A percentile compares a stretch with the other conserved stretches of the same genome.
Evolutionary conservation across 1,140 invertebrate species (phyloP).

Genomic region (Micrasema longulum): DNA sequence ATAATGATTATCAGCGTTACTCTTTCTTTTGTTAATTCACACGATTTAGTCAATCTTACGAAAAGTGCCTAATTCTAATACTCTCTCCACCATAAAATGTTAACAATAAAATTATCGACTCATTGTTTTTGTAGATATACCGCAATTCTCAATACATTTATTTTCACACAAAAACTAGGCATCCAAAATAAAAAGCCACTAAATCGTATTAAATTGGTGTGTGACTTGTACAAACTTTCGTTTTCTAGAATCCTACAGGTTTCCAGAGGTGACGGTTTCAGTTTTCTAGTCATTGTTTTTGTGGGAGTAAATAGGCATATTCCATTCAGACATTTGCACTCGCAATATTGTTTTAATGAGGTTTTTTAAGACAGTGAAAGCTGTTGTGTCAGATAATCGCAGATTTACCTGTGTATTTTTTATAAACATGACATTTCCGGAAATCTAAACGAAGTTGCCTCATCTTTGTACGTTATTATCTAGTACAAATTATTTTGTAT

Average conservation of each 20-base stretch:
- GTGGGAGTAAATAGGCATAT: not conserved
- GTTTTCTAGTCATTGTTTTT: conserved; percentile 29
- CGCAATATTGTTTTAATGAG: conserved; percentile 18
- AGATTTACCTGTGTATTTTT: too few species aligned
- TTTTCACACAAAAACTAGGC: conserved; percentile 20
- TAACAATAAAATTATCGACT: conserved; percentile 43
- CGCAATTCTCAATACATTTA: conserved; percentile 15
- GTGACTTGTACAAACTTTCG: conserved; percentile 4
- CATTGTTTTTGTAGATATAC: conserved; percentile 24
- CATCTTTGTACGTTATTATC: too few species aligned
- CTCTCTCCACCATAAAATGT: conserved; percentile 29
- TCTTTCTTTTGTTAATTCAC: conserved; percentile 21
- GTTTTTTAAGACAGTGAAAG: conserved; percentile 10
- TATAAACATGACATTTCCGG: not conserved
- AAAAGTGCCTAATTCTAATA: conserved; percentile 11
- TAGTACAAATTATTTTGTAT: too few species aligned
- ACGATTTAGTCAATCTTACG: not conserved
- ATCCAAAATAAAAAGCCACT: conserved; percentile 3
- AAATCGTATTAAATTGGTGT: conserved; percentile 15
- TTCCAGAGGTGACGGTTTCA: not conserved
- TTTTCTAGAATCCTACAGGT: conserved; percentile 27
- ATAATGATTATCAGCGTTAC: not conserved
- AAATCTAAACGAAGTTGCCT: too few species aligned
- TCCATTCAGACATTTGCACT: not conserved
- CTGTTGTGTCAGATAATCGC: not conserved